Evolutionary conservation across 2,888 invertebrate species (phyloP).

Genomic region (Ditylenchus weischeri): DNA sequence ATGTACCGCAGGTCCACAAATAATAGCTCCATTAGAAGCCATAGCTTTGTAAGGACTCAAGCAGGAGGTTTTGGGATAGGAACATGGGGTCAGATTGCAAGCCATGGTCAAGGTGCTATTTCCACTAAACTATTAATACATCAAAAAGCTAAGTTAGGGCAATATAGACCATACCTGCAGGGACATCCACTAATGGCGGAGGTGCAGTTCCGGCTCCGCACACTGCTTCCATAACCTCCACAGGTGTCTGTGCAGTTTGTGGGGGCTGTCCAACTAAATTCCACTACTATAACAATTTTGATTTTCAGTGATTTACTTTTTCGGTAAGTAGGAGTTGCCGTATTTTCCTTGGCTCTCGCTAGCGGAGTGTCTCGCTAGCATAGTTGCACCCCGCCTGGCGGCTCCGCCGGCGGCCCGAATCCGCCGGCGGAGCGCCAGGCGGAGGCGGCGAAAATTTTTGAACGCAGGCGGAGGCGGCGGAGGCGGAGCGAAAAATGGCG

Average conservation of each 20-base stretch:
- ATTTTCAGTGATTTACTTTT: no score
- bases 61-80: background rate
- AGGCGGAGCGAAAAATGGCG: no score
- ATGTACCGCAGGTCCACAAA: constrained; percentile 3
- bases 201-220: background rate
- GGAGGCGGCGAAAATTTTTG: no score
- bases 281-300: no score
- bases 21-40: background rate
- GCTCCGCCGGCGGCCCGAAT: no score
- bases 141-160: background rate
- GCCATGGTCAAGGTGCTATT: background rate
- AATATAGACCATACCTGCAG: background rate
- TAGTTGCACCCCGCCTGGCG: no score
- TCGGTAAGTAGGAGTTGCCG: no score
- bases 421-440: no score
- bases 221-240: background rate
- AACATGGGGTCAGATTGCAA: background rate
- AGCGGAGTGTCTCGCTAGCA: no score
- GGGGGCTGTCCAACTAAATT: background rate
- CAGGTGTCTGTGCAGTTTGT: background rate
- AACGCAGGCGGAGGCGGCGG: no score
- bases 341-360: no score
- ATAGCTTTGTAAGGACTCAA: background rate
- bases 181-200: background rate
- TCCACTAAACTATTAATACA: background rate